These are phyloP conservation scores for Globodera rostochiensis DNA, from an alignment of 1,140 invertebrate species.

Conservation along the genomic window DNA sequence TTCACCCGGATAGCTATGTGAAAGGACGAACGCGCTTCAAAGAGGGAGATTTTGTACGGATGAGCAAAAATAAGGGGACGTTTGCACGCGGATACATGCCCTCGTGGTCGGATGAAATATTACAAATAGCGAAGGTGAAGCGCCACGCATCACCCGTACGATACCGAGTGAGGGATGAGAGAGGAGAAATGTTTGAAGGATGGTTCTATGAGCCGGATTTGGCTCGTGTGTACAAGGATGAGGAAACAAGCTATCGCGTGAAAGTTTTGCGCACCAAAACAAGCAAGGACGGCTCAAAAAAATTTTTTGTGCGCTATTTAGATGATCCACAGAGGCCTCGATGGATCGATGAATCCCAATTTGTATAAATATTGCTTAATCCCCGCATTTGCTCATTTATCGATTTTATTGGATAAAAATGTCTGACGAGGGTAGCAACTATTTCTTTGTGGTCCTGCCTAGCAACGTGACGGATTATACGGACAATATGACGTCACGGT, in stretches of 20 bases:
- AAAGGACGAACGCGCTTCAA: slow-evolving; percentile 4
- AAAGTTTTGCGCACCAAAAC: background rate
- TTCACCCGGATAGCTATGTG: background rate
- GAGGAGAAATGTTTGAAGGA: slow-evolving; percentile 4
- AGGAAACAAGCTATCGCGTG: background rate
- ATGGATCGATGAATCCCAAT: slow-evolving; percentile 26
- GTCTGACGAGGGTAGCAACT: background rate
- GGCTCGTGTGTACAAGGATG: background rate
- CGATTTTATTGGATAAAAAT: slow-evolving; percentile 14
- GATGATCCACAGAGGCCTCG: slow-evolving; percentile 5
- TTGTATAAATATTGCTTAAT: slow-evolving; percentile 14
- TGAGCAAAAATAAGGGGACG: slow-evolving; percentile 4
- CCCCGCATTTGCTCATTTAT: background rate
- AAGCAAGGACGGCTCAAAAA: slow-evolving; percentile 9
- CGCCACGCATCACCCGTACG: background rate
- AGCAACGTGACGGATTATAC: slow-evolving; percentile 7
- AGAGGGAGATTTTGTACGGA: slow-evolving; percentile 22
- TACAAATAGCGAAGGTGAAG: slow-evolving; percentile 6
- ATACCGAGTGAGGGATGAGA: slow-evolving; percentile 3
- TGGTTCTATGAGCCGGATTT: slow-evolving; percentile 10
- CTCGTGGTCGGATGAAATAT: slow-evolving; percentile 37
- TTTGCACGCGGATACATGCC: slow-evolving; percentile 27
- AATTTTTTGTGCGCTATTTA: slow-evolving; percentile 15
- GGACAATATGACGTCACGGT: slow-evolving; percentile 6
- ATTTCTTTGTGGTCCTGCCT: slow-evolving; percentile 31